phyloP scores from a whole-genome alignment of 37 sponge, comb jelly and placozoan genomes.

The Oopsacas minuta region DNA sequence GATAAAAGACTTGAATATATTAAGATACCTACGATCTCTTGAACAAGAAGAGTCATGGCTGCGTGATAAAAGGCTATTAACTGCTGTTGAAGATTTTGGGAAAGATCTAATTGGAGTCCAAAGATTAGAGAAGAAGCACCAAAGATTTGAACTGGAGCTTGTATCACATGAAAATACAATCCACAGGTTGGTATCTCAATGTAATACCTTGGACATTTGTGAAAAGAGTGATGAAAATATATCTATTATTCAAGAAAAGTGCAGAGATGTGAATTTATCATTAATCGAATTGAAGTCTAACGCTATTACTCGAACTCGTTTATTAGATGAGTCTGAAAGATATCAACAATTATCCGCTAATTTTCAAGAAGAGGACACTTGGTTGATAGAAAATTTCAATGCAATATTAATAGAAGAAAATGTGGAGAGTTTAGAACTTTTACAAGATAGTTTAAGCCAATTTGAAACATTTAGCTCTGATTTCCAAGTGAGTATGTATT shows the following conservation, averaged over 20 bases:
- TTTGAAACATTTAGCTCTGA: not conserved
- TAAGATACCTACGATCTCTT: not conserved
- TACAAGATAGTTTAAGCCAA: not conserved
- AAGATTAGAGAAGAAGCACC: slow-evolving; percentile 75
- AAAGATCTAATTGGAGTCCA: slow-evolving; percentile 68
- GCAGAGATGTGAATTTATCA: not conserved
- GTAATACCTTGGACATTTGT: not conserved
- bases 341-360: not conserved
- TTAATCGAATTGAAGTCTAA: not conserved
- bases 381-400: not conserved
- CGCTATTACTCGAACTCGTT: not conserved
- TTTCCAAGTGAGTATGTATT: not conserved
- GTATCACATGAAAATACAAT: slow-evolving; percentile 47
- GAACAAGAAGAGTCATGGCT: not conserved
- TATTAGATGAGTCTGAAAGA: not conserved
- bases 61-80: slow-evolving; percentile 60
- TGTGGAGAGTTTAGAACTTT: not conserved
- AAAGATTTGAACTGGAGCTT: slow-evolving; percentile 56
- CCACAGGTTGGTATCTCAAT: not conserved
- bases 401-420: not conserved
- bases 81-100: slow-evolving; percentile 52
- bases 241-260: not conserved
- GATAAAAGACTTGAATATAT: not conserved
- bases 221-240: not conserved
- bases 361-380: not conserved